These are phyloP conservation scores for Drosophila seguyi DNA, from an alignment of 1,140 invertebrate genomes.

Conservation along the genomic window DNA sequence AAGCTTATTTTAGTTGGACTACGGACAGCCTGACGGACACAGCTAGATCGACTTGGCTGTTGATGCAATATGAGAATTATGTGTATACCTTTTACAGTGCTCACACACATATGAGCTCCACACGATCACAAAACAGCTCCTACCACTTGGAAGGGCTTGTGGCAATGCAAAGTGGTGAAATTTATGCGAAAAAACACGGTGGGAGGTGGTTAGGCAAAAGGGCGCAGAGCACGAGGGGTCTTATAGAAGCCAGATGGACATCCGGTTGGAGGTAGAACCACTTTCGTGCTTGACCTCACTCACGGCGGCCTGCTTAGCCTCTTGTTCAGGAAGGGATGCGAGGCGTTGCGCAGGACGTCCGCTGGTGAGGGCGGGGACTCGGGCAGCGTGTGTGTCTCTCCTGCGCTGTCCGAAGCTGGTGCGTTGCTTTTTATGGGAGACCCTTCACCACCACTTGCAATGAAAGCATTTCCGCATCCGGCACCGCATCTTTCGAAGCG, in stretches of 20 bases:
- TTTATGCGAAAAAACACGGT: constrained; percentile 54
- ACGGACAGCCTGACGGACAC: neutral
- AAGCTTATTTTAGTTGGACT: too few relatives aligned
- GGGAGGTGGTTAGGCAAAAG: neutral
- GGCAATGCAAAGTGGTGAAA: constrained; percentile 61
- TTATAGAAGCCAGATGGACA: constrained; percentile 55
- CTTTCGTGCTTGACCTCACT: constrained; percentile 80
- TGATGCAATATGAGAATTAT: neutral
- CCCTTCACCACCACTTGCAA: constrained; percentile 66
- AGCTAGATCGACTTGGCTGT: neutral
- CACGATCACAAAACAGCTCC: neutral
- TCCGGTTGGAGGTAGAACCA: constrained; percentile 66
- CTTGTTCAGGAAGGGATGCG: constrained; percentile 53
- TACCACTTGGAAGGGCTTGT: constrained; percentile 43
- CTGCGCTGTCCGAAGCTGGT: constrained; percentile 31
- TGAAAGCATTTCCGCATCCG: constrained; percentile 83
- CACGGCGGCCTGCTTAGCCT: constrained; percentile 69
- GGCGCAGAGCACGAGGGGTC: neutral
- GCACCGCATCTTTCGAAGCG: constrained; percentile 48
- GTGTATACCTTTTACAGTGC: neutral
- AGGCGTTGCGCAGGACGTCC: constrained; percentile 8
- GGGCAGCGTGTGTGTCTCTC: constrained; percentile 28
- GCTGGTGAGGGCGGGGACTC: constrained; percentile 12
- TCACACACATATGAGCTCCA: neutral
- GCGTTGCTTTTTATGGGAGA: constrained; percentile 68